Base-by-base conservation (phyloP, 2,888 invertebrate genomes). In the Emmelina monodactyla region DNA sequence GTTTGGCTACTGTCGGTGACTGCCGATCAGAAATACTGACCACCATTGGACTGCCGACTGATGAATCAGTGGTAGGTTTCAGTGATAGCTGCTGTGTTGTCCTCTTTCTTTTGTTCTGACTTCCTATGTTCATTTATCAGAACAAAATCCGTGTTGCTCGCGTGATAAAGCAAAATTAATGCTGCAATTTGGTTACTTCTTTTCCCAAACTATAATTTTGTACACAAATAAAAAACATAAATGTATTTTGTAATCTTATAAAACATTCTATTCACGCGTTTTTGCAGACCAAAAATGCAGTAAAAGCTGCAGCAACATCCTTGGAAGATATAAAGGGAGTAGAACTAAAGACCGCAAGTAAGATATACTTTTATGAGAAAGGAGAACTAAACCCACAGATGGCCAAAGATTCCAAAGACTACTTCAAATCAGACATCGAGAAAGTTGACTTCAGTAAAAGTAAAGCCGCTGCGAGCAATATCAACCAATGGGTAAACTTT, bases 401-500 rank as follows among this genome's bases (percentile, higher is more conserved):
- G 49, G 70, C 80, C 33, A 62, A 61, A 1, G 44, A 83, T 0
- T 82, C 88, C 0, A 58, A 60, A 11, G 71, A 83, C 5, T 62
- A 81, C 14, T 92, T 90, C 50, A 58, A 71, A 2, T 83, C 89
- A 0, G 83, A 85, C 40, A 83, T 85, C 0, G 70, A 86, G 48
- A 68, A 69, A 12, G 41, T 91, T 0, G 65, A 91, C 48, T 92
- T 93, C 44, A 34, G 33, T 0, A 46, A 83, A 12, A 62, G 70
- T 1, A 39, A 32, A 0, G 57, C 55, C 5, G 73, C 84, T 2
- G 81, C 80, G 0, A 45, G 65, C 0, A 70, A 62, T 6, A 92
- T 97, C 32, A 97, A 97, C 54, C 40, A 56, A 1, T 94, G 94
- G 91, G 91, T 76, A 56, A 25, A 9, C 5, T 19, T 19, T 19